Evolutionary conservation across 2,888 invertebrate genomes (phyloP).

Genomic region (Mechanitis messenoides): DNA sequence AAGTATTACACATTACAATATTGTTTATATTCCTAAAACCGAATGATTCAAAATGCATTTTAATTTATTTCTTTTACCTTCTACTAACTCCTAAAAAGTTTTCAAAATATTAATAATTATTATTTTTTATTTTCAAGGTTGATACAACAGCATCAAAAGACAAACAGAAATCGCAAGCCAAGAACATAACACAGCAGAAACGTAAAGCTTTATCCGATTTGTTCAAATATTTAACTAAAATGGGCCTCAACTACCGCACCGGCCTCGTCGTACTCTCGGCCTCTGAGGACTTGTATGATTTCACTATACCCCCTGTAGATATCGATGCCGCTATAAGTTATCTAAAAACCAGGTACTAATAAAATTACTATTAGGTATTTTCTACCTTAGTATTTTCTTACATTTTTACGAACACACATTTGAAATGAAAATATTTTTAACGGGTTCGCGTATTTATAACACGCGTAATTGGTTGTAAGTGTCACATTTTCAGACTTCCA

Average conservation of each 20-base stretch:
- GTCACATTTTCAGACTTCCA: too few species aligned
- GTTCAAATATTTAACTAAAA: constrained; percentile 84
- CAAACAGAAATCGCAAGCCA: constrained; percentile 87
- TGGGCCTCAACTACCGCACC: constrained; percentile 88
- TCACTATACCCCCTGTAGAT: constrained; percentile 83
- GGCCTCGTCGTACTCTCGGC: constrained; percentile 81
- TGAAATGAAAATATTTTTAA: too few species aligned
- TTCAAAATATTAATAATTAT: neutral
- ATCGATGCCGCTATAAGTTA: constrained; percentile 76
- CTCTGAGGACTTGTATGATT: constrained; percentile 74
- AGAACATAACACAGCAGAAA: constrained; percentile 89
- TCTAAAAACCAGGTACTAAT: constrained; percentile 67
- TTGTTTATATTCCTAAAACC: too few species aligned
- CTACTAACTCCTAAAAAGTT: too few species aligned
- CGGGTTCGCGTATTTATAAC: too few species aligned
- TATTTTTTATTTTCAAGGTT: constrained; percentile 53
- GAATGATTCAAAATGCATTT: too few species aligned
- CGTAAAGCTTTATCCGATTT: constrained; percentile 89
- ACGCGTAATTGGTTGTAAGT: too few species aligned
- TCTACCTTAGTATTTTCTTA: too few species aligned
- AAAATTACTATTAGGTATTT: neutral
- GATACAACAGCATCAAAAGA: constrained; percentile 77
- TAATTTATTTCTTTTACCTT: too few species aligned
- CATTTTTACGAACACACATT: too few species aligned
- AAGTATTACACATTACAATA: neutral